phyloP scores from a whole-genome alignment of 1,140 invertebrate genomes.

The Steinernema khuongi region DNA sequence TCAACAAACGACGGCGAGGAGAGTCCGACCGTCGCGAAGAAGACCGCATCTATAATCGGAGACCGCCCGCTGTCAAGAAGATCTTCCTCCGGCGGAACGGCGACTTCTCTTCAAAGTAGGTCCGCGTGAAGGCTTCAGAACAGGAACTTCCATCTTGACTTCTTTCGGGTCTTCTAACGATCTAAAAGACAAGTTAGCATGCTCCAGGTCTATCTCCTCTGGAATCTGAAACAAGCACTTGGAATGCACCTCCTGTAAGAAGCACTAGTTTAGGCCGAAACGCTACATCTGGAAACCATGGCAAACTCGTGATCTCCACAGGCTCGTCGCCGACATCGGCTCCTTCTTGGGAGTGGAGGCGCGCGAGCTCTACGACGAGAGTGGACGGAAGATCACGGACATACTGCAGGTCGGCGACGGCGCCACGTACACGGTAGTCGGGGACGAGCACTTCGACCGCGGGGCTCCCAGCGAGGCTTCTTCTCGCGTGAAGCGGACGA shows the following conservation, averaged over 20 bases:
- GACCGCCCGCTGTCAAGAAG: not conserved
- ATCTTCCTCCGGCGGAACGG: not conserved
- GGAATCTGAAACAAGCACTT: too few relatives aligned
- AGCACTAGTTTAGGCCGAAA: conserved; percentile 30
- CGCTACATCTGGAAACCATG: conserved; percentile 33
- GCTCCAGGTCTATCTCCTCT: conserved; percentile 4
- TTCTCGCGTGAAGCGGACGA: conserved; percentile 18
- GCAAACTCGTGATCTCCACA: conserved; percentile 25
- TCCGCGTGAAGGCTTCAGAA: conserved; percentile 34
- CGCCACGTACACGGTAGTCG: not conserved
- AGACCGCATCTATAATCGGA: conserved; percentile 15
- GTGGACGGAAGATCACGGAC: not conserved
- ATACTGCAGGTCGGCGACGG: not conserved
- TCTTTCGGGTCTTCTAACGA: not conserved
- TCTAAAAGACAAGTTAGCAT: conserved; percentile 24
- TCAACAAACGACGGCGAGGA: conserved; percentile 30
- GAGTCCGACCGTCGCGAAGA: conserved; percentile 29
- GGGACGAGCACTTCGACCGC: conserved; percentile 8
- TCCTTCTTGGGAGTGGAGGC: conserved; percentile 30
- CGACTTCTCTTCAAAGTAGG: too few relatives aligned
- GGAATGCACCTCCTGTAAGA: too few relatives aligned
- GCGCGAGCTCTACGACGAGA: conserved; percentile 28
- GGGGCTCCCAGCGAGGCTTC: conserved; percentile 22
- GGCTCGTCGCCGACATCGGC: conserved; percentile 32
- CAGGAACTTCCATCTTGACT: not conserved